Evolutionary conservation across 2,113 vertebrate genomes (phyloP).

Genomic region (Lepus americanus): DNA sequence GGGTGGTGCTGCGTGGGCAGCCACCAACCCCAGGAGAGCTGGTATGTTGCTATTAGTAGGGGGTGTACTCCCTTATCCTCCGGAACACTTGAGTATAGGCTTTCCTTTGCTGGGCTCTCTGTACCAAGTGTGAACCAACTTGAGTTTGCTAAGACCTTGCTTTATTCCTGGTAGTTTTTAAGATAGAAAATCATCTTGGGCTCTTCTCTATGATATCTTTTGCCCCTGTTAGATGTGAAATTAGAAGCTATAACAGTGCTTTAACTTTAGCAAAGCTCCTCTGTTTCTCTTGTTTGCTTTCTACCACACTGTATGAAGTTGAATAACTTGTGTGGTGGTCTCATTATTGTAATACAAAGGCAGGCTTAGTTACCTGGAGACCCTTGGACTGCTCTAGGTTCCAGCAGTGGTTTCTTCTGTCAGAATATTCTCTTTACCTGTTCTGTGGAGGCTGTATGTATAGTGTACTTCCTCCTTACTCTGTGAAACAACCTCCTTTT

Average conservation of each 20-base stretch:
- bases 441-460: background rate
- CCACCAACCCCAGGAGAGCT: conserved; percentile 82
- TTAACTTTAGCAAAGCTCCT: conserved; percentile 25
- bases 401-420: background rate
- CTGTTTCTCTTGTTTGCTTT: background rate
- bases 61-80: background rate
- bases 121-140: background rate
- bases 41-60: conserved; percentile 83
- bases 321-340: background rate
- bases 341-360: background rate
- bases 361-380: conserved; percentile 20
- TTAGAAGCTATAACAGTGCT: background rate
- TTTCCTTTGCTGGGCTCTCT: background rate
- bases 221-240: conserved; percentile 2
- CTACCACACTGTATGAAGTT: background rate
- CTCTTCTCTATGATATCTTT: background rate
- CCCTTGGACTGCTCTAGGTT: background rate
- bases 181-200: background rate
- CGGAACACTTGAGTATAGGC: background rate
- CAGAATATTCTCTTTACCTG: background rate
- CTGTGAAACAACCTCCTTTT: background rate
- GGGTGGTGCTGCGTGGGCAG: conserved; percentile 92
- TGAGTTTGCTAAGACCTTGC: background rate
- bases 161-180: conserved; percentile 6
- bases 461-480: background rate